Evolutionary conservation across 1,140 invertebrate species (phyloP).

Genomic region (Theocolax elegans): DNA sequence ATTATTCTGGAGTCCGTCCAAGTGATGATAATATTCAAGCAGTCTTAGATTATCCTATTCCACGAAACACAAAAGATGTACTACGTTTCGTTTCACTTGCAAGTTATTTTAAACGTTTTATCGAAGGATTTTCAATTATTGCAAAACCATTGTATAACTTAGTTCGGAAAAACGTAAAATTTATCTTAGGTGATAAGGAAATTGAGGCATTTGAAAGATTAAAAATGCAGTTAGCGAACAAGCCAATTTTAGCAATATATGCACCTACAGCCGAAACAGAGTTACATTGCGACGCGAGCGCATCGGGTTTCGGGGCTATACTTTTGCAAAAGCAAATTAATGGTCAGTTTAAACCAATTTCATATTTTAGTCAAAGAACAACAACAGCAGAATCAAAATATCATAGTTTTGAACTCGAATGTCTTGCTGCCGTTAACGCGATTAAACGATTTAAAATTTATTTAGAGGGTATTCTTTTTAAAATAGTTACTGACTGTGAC

Average conservation of each 20-base stretch:
- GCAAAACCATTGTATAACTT: background rate
- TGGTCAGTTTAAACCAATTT: slow-evolving; percentile 43
- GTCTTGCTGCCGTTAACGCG: slow-evolving; percentile 55
- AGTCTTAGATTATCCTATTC: background rate
- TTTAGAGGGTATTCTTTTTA: slow-evolving; percentile 55
- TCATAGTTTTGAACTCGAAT: slow-evolving; percentile 57
- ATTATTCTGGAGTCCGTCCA: background rate
- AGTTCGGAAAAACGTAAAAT: background rate
- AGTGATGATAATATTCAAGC: background rate
- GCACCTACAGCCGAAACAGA: slow-evolving; percentile 40
- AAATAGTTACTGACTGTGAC: slow-evolving; percentile 54
- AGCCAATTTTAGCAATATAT: slow-evolving; percentile 35
- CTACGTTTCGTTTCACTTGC: slow-evolving; percentile 33
- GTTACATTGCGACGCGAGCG: slow-evolving; percentile 35
- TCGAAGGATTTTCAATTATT: slow-evolving; percentile 21
- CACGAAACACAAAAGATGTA: background rate
- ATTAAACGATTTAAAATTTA: slow-evolving; percentile 60
- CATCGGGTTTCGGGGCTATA: background rate
- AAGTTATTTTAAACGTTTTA: slow-evolving; percentile 37
- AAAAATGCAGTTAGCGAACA: slow-evolving; percentile 6
- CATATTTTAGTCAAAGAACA: slow-evolving; percentile 24
- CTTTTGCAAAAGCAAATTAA: slow-evolving; percentile 22
- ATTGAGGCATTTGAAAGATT: slow-evolving; percentile 8
- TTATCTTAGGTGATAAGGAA: background rate
- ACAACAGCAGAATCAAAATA: slow-evolving; percentile 45